Conservation (phyloP, 2,797 vertebrate genomes). For the Mus spretus region DNA sequence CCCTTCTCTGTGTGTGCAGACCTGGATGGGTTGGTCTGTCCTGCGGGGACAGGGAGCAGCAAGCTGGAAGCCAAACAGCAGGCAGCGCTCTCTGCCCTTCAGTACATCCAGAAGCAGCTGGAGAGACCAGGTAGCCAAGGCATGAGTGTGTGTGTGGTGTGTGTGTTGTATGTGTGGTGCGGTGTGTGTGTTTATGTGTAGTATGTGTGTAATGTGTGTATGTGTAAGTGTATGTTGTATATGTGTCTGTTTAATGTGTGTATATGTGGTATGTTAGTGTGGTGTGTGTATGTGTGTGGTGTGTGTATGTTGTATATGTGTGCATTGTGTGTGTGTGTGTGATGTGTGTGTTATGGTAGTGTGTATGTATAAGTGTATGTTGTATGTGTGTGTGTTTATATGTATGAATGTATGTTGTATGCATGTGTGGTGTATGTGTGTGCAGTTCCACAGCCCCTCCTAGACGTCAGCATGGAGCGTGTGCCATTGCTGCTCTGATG, state of each 20-base stretch:
- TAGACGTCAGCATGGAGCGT: not conserved
- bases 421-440: not conserved
- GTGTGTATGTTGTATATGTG: not conserved
- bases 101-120: constrained; percentile 55
- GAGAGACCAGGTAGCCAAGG: constrained; percentile 23
- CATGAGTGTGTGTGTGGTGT: not conserved
- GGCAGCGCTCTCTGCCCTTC: constrained; percentile 53
- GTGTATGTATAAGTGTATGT: not conserved
- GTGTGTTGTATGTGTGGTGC: not conserved
- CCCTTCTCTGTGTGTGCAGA: constrained; percentile 62
- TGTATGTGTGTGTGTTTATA: not conserved
- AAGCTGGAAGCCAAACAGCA: constrained; percentile 74
- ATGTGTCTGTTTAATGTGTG: not conserved
- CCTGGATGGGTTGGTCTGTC: constrained; percentile 75
- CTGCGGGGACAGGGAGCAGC: not conserved
- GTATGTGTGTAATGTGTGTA: too few relatives aligned
- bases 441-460: not conserved
- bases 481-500: not conserved
- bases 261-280: not conserved
- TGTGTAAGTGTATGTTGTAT: not conserved
- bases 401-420: not conserved
- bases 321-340: too few relatives aligned
- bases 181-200: not conserved
- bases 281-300: too few relatives aligned
- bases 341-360: not conserved